Base-by-base conservation (phyloP, 2,797 vertebrate genomes). In the Philypnodon macrostomus region DNA sequence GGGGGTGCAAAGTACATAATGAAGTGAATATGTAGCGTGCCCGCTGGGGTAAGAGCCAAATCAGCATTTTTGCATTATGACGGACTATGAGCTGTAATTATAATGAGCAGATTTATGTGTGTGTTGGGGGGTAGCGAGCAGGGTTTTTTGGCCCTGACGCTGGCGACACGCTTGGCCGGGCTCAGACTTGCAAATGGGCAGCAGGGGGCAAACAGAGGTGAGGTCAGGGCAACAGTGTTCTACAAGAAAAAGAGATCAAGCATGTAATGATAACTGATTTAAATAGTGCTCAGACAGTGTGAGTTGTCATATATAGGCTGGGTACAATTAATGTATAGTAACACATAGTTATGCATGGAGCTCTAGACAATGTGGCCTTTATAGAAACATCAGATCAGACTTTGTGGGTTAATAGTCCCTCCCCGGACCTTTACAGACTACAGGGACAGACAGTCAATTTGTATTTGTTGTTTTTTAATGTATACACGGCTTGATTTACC, bases 21-120 rank as follows among this genome's bases (percentile, higher is more conserved):
- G 67, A 75, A 73, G 59, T 61, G 26, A 73, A 76, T 71, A 67
- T 72, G 67, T 53, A 73, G 63, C 18, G 37, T 2, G 53, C 50
- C 68, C 78, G 63, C 36, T 5, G 62, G 75, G 72, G 45, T 69
- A 52, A 10, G 33, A 33, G 60, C 51, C 17, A 17, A 70, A 66
- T 76, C 67, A 80, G 79, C 71, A 69, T 65, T 81, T 80, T 74
- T 8, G 68, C 58, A 74, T 82, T 83, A 68, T 66, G 67, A 85
- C 82, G 60, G 27, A 58, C 70, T 67, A 53, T 36, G 63, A 77
- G 58, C 73, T 56, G 50, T 56, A 30, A 38, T 55, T 78, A 79
- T 85, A 79, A 84, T 79, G 66, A 71, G 54, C 65, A 76, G 62
- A 69, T 78, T 73, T 77, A 74, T 75, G 68, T 70, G 61, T 21